A percentile compares a stretch with the other conserved stretches of the same genome.
Evolutionary conservation across 2,113 vertebrate genomes (phyloP).

Genomic region (Tylochromis polylepis): DNA sequence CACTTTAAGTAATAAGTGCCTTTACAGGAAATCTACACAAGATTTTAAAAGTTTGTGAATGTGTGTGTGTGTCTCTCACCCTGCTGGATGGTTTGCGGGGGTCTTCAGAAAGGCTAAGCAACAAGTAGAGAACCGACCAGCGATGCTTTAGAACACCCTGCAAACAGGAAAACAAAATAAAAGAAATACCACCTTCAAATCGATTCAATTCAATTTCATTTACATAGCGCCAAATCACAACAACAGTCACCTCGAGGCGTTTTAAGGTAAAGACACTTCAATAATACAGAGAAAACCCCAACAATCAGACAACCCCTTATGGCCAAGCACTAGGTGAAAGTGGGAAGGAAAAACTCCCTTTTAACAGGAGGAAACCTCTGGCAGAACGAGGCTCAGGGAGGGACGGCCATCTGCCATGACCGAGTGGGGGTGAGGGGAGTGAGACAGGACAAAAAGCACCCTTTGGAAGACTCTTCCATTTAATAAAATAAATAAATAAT

Average conservation of each 20-base stretch:
- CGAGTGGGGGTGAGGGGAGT: background rate
- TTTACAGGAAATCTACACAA: too few species aligned
- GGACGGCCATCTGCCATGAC: background rate
- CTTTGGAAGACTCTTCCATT: background rate
- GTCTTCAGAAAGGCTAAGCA: slow-evolving; percentile 95
- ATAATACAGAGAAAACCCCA: background rate
- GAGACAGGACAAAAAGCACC: background rate
- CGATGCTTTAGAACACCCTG: slow-evolving; percentile 94
- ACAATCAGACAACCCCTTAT: background rate
- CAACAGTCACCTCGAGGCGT: background rate
- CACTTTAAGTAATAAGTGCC: too few species aligned
- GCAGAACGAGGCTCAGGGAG: background rate
- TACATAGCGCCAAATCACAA: background rate
- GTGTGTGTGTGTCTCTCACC: slow-evolving; percentile 60
- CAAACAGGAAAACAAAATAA: background rate
- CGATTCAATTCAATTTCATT: background rate
- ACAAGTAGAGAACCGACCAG: slow-evolving; percentile 95
- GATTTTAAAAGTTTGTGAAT: background rate
- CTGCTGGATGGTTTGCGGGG: slow-evolving; percentile 87
- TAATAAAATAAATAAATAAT: background rate
- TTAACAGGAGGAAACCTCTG: background rate
- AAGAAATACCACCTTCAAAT: background rate
- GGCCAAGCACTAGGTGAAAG: background rate
- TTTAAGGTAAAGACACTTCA: background rate
- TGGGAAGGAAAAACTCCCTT: background rate